phyloP scores from a whole-genome alignment of 2,888 invertebrate species.

The Barypeithes pellucidus region DNA sequence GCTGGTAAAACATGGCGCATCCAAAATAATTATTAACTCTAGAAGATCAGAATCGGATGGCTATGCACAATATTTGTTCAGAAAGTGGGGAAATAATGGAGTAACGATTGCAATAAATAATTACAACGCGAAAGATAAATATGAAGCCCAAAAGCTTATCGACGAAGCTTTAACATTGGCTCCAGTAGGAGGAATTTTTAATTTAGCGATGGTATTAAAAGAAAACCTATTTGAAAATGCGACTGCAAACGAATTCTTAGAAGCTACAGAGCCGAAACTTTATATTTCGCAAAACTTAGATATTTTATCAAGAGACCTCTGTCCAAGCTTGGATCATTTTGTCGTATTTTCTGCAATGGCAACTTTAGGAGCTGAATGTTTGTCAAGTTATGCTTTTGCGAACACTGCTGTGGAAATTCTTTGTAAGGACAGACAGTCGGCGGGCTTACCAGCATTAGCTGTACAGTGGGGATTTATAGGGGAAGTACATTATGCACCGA shows the following conservation, averaged over 20 bases:
- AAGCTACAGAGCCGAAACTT: slow-evolving; percentile 10
- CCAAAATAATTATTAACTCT: slow-evolving; percentile 22
- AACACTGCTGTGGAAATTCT: slow-evolving; percentile 19
- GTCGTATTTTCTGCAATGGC: slow-evolving; percentile 36
- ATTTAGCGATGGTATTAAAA: slow-evolving; percentile 86
- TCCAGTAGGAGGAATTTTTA: slow-evolving; percentile 88
- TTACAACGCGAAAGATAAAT: slow-evolving; percentile 79
- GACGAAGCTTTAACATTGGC: slow-evolving; percentile 77
- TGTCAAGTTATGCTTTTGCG: slow-evolving; percentile 23
- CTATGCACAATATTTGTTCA: slow-evolving; percentile 23
- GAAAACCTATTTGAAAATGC: slow-evolving; percentile 86
- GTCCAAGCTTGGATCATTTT: slow-evolving; percentile 22
- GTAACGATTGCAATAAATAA: slow-evolving; percentile 79
- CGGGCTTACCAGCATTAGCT: slow-evolving; percentile 19
- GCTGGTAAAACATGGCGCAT: slow-evolving; percentile 17
- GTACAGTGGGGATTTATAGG: slow-evolving; percentile 29
- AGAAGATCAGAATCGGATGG: not conserved
- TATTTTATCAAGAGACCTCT: slow-evolving; percentile 6
- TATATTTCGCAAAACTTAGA: slow-evolving; percentile 20
- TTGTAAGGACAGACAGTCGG: slow-evolving; percentile 13
- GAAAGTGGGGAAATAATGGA: slow-evolving; percentile 79
- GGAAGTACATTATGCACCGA: slow-evolving; percentile 9
- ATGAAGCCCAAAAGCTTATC: slow-evolving; percentile 82
- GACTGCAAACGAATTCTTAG: slow-evolving; percentile 77
- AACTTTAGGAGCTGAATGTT: slow-evolving; percentile 9